Base-by-base conservation (phyloP, 2,888 invertebrate genomes). In the Meganola albula region DNA sequence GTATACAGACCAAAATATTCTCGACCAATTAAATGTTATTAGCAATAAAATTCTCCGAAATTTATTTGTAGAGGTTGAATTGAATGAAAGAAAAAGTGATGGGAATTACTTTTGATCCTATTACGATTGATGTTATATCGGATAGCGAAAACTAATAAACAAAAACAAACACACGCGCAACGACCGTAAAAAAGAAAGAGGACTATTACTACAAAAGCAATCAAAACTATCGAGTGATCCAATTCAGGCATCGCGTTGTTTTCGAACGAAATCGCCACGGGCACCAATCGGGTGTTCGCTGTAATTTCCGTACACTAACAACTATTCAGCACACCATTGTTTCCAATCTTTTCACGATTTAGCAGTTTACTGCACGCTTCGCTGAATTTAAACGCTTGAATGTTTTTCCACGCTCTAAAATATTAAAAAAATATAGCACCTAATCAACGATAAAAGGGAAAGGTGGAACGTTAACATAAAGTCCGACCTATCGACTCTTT, bases 181-280 rank as follows among this genome's bases (percentile, higher is more conserved):
- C n/a, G n/a, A 26, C 24, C 48, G 44, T 42, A 48, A 47, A 47
- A 50, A 59, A 50, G 31, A 48, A 45, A 48, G 38, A 45, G 50
- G 48, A 48, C 58, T 58, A 66, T 70, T 66, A 66, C 62, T 50
- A 39, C 53, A 49, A 65, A 71, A 77, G 66, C 75, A 75, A 79
- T 79, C 74, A 74, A 68, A 77, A 74, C 67, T 72, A 74, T 70
- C 58, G 59, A 66, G 62, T 58, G 65, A 66, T 69, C 61, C 65
- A 62, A 71, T 74, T 61, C 61, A 62, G 63, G 66, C 66, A 69
- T 66, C 54, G 62, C 58, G 54, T 68, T 68, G 71, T 68, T 69
- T 67, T 65, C 61, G 53, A 55, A 47, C 26, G 48, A 58, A 27
- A 60, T 52, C 56, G 65, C 68, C 56, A 50, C 53, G 55, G 54